phyloP scores from a whole-genome alignment of 2,113 vertebrate species.

The Scartelaos histophorus region DNA sequence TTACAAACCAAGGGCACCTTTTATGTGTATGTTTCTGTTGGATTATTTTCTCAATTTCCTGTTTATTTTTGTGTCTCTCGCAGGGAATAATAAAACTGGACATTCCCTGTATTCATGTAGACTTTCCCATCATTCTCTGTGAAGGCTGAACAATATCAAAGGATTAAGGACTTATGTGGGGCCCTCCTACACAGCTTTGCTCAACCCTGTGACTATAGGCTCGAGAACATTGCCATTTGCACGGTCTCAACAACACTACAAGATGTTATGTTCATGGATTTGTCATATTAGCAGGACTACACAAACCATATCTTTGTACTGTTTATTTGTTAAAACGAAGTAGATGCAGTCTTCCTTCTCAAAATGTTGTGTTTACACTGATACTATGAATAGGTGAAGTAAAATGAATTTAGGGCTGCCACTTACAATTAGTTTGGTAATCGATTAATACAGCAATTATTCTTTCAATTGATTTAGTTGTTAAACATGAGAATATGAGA shows the following conservation, averaged over 20 bases:
- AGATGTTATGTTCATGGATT: not conserved
- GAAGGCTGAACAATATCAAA: slow-evolving; percentile 84
- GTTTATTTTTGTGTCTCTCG: slow-evolving; percentile 16
- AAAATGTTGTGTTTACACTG: not conserved
- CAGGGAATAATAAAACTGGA: slow-evolving; percentile 95
- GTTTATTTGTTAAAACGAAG: not conserved
- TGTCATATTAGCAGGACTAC: not conserved
- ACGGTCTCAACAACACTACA: not conserved
- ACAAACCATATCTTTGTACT: not conserved
- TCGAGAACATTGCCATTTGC: not conserved
- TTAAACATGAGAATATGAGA: no score
- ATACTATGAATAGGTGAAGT: not conserved
- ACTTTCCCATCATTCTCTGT: slow-evolving; percentile 95
- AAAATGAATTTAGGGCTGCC: not conserved
- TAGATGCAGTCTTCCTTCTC: not conserved
- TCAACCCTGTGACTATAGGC: not conserved
- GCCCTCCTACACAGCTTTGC: not conserved
- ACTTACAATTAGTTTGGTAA: no score
- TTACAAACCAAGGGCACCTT: not conserved
- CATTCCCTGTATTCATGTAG: slow-evolving; percentile 92
- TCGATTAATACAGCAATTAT: no score
- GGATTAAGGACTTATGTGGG: slow-evolving; percentile 4
- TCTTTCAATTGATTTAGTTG: no score
- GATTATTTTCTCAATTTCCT: not conserved
- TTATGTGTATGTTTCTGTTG: not conserved